Evolutionary conservation across 2,113 vertebrate species (phyloP).

Genomic region (Butorides virescens): DNA sequence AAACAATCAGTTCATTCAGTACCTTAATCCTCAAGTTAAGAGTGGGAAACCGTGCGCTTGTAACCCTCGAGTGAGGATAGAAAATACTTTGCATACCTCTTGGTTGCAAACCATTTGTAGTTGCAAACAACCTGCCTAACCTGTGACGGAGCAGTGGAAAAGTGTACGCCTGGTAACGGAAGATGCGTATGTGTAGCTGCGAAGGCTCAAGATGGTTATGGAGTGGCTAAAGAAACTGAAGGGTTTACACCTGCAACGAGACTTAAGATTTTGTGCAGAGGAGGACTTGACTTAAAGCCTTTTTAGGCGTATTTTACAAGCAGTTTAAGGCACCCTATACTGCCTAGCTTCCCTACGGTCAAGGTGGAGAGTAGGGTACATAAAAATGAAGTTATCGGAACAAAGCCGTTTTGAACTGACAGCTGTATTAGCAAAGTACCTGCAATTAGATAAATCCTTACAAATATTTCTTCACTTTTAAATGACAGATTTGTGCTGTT

Average conservation of each 20-base stretch:
- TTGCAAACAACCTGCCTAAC: background rate
- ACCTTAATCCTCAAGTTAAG: background rate
- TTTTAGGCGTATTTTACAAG: background rate
- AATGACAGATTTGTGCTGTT: background rate
- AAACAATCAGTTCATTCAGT: constrained; percentile 33
- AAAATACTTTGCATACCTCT: constrained; percentile 1
- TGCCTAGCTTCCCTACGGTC: background rate
- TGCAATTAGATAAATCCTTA: background rate
- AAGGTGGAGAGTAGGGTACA: background rate
- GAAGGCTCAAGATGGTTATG: background rate
- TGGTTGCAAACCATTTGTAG: background rate
- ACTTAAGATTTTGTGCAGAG: background rate
- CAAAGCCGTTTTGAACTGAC: background rate
- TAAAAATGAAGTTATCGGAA: background rate
- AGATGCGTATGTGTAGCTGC: background rate
- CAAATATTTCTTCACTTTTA: background rate
- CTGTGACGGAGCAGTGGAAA: background rate
- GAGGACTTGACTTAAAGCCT: background rate
- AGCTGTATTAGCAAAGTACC: background rate
- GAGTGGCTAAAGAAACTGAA: background rate
- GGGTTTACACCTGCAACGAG: background rate
- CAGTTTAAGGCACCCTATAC: background rate
- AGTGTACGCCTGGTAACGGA: background rate
- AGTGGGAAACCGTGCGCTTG: background rate
- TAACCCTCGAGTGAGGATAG: background rate